Evolutionary conservation across 2,113 vertebrate genomes (phyloP).

Genomic region (Rynchops niger): DNA sequence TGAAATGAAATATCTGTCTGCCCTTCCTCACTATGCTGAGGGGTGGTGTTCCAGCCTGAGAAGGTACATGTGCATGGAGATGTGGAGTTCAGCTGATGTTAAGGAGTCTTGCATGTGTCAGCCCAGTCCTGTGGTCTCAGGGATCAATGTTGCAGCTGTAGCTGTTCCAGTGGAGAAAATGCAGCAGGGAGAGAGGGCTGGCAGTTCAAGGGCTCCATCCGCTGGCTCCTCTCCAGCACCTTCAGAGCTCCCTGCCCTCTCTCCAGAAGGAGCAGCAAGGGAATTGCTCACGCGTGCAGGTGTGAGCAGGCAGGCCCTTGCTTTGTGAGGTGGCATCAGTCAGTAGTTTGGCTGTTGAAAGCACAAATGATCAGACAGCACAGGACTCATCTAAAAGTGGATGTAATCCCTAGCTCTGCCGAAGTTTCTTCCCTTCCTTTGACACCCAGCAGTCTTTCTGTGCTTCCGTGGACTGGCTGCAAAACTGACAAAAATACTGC

Average conservation of each 20-base stretch:
- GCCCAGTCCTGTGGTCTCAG: neutral
- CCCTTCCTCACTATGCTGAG: neutral
- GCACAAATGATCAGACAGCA: neutral
- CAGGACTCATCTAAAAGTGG: neutral
- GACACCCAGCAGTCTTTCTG: neutral
- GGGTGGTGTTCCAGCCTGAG: neutral
- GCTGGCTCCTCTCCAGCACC: neutral
- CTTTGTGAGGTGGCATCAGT: neutral
- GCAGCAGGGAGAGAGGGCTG: neutral
- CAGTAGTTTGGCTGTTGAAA: neutral
- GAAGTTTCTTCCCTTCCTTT: neutral
- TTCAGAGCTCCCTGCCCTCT: neutral
- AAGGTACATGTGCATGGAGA: accelerated
- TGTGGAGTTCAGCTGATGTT: neutral
- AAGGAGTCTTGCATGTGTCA: neutral
- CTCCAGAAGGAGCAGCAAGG: accelerated
- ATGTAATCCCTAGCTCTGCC: neutral
- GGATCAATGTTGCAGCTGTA: neutral
- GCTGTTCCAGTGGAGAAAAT: neutral
- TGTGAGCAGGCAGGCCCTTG: neutral
- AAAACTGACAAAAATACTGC: neutral
- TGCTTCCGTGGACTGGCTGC: neutral
- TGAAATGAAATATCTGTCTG: neutral
- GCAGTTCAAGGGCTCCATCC: accelerated
- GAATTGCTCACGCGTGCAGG: neutral